phyloP scores from a whole-genome alignment of 2,113 vertebrate species.

The Desmodus rotundus region DNA sequence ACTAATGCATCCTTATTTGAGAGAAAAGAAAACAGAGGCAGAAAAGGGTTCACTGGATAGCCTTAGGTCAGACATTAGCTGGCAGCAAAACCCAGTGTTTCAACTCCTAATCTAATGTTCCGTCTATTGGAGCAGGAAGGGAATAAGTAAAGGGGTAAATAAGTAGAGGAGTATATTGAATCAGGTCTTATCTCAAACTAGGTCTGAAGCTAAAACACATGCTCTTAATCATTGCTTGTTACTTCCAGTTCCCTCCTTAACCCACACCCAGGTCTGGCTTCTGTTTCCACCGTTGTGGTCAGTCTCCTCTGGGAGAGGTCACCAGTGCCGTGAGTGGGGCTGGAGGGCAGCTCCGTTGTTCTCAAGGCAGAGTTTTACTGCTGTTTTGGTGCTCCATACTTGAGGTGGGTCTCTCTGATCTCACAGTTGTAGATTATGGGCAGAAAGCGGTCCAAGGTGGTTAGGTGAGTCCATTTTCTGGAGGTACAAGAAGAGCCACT shows the following conservation, averaged over 20 bases:
- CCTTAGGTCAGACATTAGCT: not conserved
- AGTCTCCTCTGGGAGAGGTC: constrained; percentile 14
- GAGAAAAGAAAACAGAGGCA: not conserved
- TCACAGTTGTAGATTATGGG: not conserved
- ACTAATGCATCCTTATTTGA: not conserved
- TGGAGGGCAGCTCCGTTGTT: constrained; percentile 13
- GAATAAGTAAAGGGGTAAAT: not conserved
- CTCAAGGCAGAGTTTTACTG: not conserved
- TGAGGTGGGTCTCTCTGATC: constrained; percentile 38
- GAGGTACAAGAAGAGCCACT: not conserved
- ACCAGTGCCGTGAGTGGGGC: not conserved
- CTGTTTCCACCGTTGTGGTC: not conserved
- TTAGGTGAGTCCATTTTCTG: constrained; percentile 8
- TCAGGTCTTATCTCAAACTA: not conserved
- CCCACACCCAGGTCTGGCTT: constrained; percentile 36
- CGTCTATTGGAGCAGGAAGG: not conserved
- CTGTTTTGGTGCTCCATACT: not conserved
- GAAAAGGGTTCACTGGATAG: not conserved
- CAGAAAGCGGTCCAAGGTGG: not conserved
- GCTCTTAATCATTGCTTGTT: constrained; percentile 14
- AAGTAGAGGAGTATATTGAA: not conserved
- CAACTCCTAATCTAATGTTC: not conserved
- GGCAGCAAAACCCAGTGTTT: not conserved
- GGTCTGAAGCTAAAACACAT: not conserved
- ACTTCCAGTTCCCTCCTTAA: not conserved